These are phyloP conservation scores for Trissoscelio sp. DNA, from an alignment of 2,888 invertebrate species.

Conservation along the genomic window DNA sequence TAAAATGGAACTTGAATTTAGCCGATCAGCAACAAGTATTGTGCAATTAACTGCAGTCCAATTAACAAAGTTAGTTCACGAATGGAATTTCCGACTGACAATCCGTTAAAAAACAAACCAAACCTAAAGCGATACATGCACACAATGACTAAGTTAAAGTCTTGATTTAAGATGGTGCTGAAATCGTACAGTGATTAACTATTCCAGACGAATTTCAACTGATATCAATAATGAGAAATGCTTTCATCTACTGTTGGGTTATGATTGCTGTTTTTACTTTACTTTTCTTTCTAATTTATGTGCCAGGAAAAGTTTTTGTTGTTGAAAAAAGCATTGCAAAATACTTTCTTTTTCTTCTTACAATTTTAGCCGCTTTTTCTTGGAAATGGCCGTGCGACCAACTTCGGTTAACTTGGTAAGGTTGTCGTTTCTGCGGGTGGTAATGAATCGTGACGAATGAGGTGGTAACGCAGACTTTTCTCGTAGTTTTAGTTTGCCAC, in stretches of 20 bases:
- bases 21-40: slow-evolving; percentile 58
- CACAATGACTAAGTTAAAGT: slow-evolving; percentile 21
- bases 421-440: slow-evolving; percentile 17
- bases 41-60: slow-evolving; percentile 40
- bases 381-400: slow-evolving; percentile 16
- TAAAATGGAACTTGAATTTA: slow-evolving; percentile 25
- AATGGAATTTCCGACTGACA: slow-evolving; percentile 28
- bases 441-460: slow-evolving; percentile 60
- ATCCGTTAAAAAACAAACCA: slow-evolving; percentile 11
- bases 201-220: not conserved
- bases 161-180: not conserved
- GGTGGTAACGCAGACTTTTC: slow-evolving; percentile 54
- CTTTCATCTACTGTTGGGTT: not conserved
- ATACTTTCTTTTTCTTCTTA: slow-evolving; percentile 5
- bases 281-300: slow-evolving; percentile 14
- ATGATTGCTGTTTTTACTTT: not conserved
- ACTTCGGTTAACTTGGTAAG: slow-evolving; percentile 38
- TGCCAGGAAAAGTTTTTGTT: not conserved
- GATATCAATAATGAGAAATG: not conserved
- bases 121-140: slow-evolving; percentile 28
- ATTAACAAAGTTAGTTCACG: slow-evolving; percentile 45
- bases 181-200: too few species aligned
- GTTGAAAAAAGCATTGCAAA: slow-evolving; percentile 8
- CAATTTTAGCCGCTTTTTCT: not conserved
- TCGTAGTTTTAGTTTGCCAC: slow-evolving; percentile 36